Percentiles rank a stretch among this genome's conserved stretches.
phyloP scores from a whole-genome alignment of 2,888 invertebrate species.

The Cynaeus angustus region DNA sequence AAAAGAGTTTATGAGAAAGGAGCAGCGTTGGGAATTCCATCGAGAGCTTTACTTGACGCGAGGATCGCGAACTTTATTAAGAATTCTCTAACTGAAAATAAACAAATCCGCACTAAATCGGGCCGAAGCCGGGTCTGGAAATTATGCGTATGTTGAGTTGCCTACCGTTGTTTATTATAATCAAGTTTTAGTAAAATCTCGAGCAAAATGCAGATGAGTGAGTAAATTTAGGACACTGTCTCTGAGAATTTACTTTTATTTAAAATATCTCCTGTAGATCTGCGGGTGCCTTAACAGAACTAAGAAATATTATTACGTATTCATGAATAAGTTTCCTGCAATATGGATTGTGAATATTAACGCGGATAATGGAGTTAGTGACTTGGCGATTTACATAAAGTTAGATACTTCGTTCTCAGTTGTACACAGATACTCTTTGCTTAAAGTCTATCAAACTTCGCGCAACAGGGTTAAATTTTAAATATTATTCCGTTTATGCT shows the following conservation, averaged over 20 bases:
- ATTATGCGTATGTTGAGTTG: too few species aligned
- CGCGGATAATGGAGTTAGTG: constrained; percentile 23
- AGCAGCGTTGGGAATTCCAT: constrained; percentile 40
- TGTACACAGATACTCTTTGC: constrained; percentile 27
- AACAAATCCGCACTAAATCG: constrained; percentile 36
- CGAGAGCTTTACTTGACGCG: constrained; percentile 44
- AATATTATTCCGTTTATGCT: constrained; percentile 19
- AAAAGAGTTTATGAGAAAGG: constrained; percentile 49
- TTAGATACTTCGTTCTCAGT: constrained; percentile 26
- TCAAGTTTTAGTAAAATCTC: too few species aligned
- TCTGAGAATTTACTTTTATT: too few species aligned
- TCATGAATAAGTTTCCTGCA: constrained; percentile 18
- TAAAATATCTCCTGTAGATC: too few species aligned
- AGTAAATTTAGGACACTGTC: neutral
- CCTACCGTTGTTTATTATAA: too few species aligned
- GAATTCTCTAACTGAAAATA: constrained; percentile 44
- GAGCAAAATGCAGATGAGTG: too few species aligned
- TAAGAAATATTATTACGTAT: constrained; percentile 12
- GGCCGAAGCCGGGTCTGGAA: neutral
- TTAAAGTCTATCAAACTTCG: constrained; percentile 12
- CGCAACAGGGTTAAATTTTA: constrained; percentile 22
- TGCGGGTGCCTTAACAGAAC: neutral
- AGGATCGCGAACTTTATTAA: constrained; percentile 43
- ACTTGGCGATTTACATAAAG: constrained; percentile 28
- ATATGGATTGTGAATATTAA: constrained; percentile 33